Conservation (phyloP, 1,140 invertebrate species). For the Cryptotermes secundus region DNA sequence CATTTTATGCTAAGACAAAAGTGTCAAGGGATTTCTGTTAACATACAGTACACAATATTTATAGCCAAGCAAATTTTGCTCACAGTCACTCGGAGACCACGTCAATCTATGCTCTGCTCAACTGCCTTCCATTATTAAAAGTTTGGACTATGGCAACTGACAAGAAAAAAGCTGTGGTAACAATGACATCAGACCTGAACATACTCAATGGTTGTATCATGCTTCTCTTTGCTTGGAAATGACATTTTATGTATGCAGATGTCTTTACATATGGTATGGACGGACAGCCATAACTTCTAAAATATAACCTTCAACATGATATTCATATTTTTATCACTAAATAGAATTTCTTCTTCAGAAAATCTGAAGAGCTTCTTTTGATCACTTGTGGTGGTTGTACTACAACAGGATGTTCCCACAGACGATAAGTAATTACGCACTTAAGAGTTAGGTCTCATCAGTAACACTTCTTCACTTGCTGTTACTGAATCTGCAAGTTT, state of each 20-base stretch:
- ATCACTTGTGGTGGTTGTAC: conserved; percentile 3
- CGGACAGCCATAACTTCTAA: background rate
- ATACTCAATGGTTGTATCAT: background rate
- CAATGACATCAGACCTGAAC: background rate
- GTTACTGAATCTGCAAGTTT: background rate
- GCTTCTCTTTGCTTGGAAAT: background rate
- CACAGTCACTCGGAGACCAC: too few relatives aligned
- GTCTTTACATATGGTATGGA: background rate
- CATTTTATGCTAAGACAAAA: background rate
- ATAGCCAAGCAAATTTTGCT: too few relatives aligned
- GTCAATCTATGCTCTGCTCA: too few relatives aligned
- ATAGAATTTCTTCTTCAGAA: background rate
- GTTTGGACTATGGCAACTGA: background rate
- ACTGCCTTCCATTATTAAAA: background rate
- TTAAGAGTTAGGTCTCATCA: background rate
- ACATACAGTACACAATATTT: background rate
- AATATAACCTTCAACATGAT: background rate
- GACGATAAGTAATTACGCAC: background rate
- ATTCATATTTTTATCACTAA: background rate
- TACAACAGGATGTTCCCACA: background rate
- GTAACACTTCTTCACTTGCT: background rate
- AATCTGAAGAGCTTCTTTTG: background rate
- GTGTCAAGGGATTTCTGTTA: background rate
- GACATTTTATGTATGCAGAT: background rate
- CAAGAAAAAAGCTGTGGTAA: background rate